Conservation (phyloP, 2,797 vertebrate genomes). For the Falco berigora region DNA sequence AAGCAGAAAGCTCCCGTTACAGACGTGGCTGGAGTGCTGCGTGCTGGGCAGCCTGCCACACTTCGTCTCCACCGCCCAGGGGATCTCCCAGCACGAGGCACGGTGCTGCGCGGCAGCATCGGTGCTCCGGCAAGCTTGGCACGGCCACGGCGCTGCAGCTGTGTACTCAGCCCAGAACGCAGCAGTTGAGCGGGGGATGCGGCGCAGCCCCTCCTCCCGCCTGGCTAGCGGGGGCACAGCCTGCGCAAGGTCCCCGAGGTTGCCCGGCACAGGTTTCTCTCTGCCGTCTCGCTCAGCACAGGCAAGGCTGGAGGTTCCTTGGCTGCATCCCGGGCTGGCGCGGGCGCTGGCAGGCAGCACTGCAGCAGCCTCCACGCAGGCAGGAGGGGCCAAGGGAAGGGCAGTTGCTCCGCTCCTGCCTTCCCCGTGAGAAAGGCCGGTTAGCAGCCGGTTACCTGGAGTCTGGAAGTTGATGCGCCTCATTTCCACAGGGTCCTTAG, state of each 20-base stretch:
- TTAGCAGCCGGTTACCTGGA: slow-evolving; percentile 77
- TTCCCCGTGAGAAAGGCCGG: not conserved
- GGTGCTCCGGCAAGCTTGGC: not conserved
- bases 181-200: not conserved
- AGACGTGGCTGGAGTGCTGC: not conserved
- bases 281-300: not conserved
- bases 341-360: not conserved
- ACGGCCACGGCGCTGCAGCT: not conserved
- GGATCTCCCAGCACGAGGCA: not conserved
- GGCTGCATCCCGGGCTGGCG: not conserved
- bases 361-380: not conserved
- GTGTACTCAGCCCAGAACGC: not conserved
- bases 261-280: not conserved
- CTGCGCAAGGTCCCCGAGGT: not conserved
- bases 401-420: slow-evolving; percentile 30
- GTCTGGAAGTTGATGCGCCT: slow-evolving; percentile 98
- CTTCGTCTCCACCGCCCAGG: not conserved
- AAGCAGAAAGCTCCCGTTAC: not conserved
- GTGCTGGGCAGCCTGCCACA: not conserved
- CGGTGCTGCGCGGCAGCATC: accelerated
- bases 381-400: not conserved
- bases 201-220: not conserved
- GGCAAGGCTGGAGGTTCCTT: not conserved
- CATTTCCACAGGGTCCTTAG: slow-evolving; percentile 97
- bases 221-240: not conserved